Evolutionary conservation across 2,888 invertebrate genomes (phyloP), one percentile per base, ranked within the genome.

Genomic region (Elmis aenea): DNA sequence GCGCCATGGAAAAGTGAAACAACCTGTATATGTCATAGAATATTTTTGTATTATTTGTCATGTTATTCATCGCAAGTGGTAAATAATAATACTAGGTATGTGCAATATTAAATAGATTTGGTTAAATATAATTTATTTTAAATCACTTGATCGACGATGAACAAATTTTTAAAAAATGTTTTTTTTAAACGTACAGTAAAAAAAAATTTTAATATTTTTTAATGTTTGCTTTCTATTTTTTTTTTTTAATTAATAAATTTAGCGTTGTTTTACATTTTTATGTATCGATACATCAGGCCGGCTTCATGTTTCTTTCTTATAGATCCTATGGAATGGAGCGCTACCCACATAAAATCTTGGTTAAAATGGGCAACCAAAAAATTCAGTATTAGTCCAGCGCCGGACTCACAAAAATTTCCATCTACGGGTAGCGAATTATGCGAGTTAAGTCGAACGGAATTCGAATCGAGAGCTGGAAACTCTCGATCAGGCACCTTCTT

Each of bases 311-410:
- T 18, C 8, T 21, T 27, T 24, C 30, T 59, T 58, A 20, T 57
- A 76, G 81, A 82, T 72, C 81, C 81, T 13, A 68, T 72, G 29
- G 77, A 76, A 57, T 82, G 82, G 82, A 73, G 67, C 39, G 55
- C 65, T 9, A 64, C 63, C 15, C 75, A 82, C 59, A 75, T 82
- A 43, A 64, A 65, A 37, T 71, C 72, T 26, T 82, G 81, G 82
- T 61, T 82, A 26, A 62, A 65, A 23, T 82, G 81, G 81, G 73
- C 76, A 52, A 69, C 73, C 15, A 69, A 69, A 32, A 74, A 75
- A 51, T 80, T 81, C 54, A 67, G 74, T 21, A 69, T 82, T 39
- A 67, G 69, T 26, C 75, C 76, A 3, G 57, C 66, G 41, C 76
- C 77, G 20, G 70, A 72, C 48, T 54, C 69, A 2, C 48, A 63